A percentile compares a stretch with the other conserved stretches of the same genome.
These are phyloP conservation scores for Oscheius sp. DNA, from an alignment of 1,140 invertebrate species.

Conservation along the genomic window DNA sequence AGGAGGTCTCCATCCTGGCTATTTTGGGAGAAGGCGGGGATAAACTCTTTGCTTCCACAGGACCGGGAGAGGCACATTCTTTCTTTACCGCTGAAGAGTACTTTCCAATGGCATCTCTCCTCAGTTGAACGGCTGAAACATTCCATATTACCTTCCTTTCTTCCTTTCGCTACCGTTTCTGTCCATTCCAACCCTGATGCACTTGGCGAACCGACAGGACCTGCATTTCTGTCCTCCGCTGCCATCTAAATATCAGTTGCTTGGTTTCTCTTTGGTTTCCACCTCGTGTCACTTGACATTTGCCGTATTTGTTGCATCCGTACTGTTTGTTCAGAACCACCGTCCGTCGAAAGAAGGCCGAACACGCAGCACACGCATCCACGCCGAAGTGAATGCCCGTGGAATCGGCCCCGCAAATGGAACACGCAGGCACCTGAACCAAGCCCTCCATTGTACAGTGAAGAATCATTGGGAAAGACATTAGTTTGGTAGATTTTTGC, in stretches of 20 bases:
- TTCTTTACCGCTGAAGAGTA: conserved; percentile 48
- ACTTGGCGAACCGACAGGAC: conserved; percentile 49
- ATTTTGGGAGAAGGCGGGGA: conserved; percentile 33
- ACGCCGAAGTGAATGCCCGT: conserved; percentile 54
- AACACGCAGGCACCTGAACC: conserved; percentile 43
- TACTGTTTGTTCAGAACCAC: conserved; percentile 52
- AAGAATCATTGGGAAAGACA: background rate
- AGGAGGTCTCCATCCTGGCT: conserved; percentile 7
- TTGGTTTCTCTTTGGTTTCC: background rate
- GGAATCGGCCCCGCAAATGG: conserved; percentile 48
- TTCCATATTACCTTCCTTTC: background rate
- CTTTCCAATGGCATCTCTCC: conserved; percentile 53
- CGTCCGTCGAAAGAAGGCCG: conserved; percentile 46
- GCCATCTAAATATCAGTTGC: conserved; percentile 42
- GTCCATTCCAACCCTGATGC: conserved; percentile 49
- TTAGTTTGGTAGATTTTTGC: background rate
- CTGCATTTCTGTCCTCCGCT: conserved; percentile 47
- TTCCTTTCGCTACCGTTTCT: conserved; percentile 26
- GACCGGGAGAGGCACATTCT: conserved; percentile 29
- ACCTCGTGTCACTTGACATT: conserved; percentile 43
- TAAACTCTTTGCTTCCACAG: background rate
- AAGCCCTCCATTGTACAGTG: background rate
- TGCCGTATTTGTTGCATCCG: conserved; percentile 38
- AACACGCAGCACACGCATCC: conserved; percentile 51
- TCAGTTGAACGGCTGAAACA: conserved; percentile 49